Evolutionary conservation across 53 echinoderm and acorn worm species (phyloP).

Genomic region (Luidia sarsii): DNA sequence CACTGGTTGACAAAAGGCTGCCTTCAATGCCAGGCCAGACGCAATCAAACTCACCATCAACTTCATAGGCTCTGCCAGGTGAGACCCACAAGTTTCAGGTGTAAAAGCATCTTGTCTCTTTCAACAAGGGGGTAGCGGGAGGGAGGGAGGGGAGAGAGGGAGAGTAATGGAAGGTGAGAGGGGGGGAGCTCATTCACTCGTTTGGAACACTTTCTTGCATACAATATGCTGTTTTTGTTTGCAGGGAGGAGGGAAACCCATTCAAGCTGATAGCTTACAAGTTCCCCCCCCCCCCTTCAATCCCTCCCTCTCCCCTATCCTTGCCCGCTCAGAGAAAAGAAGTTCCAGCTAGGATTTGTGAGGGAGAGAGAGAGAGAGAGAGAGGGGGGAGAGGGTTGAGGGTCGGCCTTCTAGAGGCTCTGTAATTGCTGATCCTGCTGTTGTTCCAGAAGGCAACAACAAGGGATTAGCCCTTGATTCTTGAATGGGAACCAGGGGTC

Average conservation of each 20-base stretch:
- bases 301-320: too few species aligned
- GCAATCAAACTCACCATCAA: neutral
- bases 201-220: slow-evolving; percentile 9
- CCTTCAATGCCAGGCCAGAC: neutral
- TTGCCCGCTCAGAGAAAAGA: slow-evolving; percentile 2
- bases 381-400: too few species aligned
- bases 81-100: neutral
- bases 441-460: slow-evolving; percentile 48
- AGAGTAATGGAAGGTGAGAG: too few species aligned
- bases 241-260: neutral
- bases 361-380: too few species aligned
- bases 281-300: too few species aligned
- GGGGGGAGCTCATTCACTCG: slow-evolving; percentile 13
- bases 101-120: slow-evolving; percentile 1
- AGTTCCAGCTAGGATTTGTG: slow-evolving; percentile 38
- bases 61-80: slow-evolving; percentile 8
- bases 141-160: too few species aligned
- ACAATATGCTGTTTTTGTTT: slow-evolving; percentile 23
- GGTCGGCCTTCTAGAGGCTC: slow-evolving; percentile 15
- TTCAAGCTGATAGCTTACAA: slow-evolving; percentile 38
- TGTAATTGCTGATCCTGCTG: slow-evolving; percentile 46
- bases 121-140: too few species aligned
- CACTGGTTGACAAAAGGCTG: neutral
- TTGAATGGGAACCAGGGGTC: slow-evolving; percentile 9
- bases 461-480: slow-evolving; percentile 36